Conservation (phyloP, 2,797 vertebrate genomes). For the Anniella stebbinsi region DNA sequence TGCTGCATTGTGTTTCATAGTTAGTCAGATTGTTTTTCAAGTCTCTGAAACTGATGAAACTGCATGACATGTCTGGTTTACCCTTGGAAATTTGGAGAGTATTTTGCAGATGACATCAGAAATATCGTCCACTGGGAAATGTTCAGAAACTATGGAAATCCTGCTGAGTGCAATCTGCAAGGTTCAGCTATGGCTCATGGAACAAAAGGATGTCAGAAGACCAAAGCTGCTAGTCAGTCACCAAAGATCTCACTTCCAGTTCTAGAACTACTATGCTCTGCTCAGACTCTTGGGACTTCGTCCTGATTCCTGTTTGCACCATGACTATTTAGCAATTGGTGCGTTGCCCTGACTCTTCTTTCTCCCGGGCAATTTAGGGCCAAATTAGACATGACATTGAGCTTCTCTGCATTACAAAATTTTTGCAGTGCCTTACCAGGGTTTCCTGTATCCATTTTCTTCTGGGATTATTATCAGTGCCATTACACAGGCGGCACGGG, state of each 20-base stretch:
- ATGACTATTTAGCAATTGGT: not conserved
- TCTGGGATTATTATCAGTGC: too few species aligned
- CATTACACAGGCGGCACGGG: too few species aligned
- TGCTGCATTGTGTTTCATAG: not conserved
- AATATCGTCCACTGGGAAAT: slow-evolving; percentile 46
- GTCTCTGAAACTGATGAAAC: slow-evolving; percentile 15
- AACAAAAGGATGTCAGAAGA: not conserved
- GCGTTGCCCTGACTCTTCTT: not conserved
- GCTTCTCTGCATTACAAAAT: not conserved
- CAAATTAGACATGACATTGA: not conserved
- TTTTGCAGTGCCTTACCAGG: too few species aligned
- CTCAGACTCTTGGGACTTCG: not conserved
- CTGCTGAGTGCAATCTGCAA: slow-evolving; percentile 46
- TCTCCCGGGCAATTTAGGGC: not conserved
- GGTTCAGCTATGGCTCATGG: slow-evolving; percentile 40
- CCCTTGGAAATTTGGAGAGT: slow-evolving; percentile 28
- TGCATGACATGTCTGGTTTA: slow-evolving; percentile 39
- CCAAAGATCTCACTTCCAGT: not conserved
- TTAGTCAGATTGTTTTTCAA: not conserved
- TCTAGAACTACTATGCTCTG: not conserved
- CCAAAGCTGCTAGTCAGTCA: slow-evolving; percentile 22
- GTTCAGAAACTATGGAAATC: slow-evolving; percentile 65
- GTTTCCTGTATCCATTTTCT: too few species aligned
- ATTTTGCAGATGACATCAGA: slow-evolving; percentile 15
- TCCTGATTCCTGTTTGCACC: not conserved